Percentiles rank a stretch among this genome's conserved stretches.
Conservation (phyloP, 2,797 vertebrate genomes). For the Acanthornis magna region DNA sequence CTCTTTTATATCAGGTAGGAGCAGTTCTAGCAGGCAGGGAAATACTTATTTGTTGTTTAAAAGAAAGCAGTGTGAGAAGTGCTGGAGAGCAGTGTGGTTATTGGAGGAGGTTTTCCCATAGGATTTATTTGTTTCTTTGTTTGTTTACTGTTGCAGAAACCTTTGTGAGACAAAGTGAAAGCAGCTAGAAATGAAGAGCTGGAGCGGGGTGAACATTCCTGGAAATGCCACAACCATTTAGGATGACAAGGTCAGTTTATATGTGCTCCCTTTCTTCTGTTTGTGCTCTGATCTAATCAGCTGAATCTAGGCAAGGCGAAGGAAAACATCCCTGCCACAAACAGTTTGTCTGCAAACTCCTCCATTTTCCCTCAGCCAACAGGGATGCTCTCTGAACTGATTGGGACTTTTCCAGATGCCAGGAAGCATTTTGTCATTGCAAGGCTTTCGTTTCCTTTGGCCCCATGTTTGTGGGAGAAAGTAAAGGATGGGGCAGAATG, state of each 20-base stretch:
- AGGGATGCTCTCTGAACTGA: neutral
- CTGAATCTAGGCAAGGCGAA: neutral
- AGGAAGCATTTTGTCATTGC: neutral
- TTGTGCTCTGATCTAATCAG: conserved; percentile 31
- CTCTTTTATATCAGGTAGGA: neutral
- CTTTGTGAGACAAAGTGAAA: neutral
- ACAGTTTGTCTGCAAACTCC: neutral
- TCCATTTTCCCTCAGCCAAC: neutral
- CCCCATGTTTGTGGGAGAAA: rapidly evolving
- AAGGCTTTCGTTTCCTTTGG: neutral
- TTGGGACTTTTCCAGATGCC: neutral
- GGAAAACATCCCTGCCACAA: conserved; percentile 33
- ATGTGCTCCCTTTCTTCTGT: conserved; percentile 15
- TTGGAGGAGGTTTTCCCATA: neutral
- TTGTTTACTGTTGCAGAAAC: conserved; percentile 14
- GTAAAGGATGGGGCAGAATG: neutral
- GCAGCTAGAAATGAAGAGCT: neutral
- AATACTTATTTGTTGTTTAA: neutral
- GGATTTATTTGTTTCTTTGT: neutral
- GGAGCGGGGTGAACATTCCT: neutral
- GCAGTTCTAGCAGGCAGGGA: neutral
- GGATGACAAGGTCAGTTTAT: conserved; percentile 49
- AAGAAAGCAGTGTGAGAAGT: neutral
- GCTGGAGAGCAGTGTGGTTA: neutral
- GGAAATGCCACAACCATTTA: conserved; percentile 54